Evolutionary conservation across 2,113 vertebrate species (phyloP).

Genomic region (Apus apus): DNA sequence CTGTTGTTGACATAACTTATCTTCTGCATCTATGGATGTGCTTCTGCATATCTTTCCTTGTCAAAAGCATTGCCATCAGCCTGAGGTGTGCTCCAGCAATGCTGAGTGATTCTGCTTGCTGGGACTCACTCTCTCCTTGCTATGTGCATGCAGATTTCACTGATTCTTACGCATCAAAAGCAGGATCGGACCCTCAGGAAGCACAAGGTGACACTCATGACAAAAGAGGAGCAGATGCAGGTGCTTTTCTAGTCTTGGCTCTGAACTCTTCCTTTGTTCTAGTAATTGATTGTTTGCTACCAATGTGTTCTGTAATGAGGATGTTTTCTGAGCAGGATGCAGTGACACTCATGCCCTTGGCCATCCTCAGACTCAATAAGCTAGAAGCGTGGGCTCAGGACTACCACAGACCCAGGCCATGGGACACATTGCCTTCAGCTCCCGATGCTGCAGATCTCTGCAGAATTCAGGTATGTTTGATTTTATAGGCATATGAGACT

Average conservation of each 20-base stretch:
- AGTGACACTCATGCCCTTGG: not conserved
- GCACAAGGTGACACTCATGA: not conserved
- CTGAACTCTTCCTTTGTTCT: not conserved
- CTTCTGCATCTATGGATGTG: not conserved
- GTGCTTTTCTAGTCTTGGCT: not conserved
- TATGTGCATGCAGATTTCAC: rapidly evolving
- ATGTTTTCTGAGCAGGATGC: not conserved
- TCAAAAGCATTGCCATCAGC: not conserved
- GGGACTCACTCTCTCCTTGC: not conserved
- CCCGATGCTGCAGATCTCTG: not conserved
- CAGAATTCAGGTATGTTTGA: not conserved
- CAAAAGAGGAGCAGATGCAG: not conserved
- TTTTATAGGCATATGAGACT: not conserved
- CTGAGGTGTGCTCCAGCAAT: not conserved
- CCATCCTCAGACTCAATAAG: not conserved
- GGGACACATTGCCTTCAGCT: not conserved
- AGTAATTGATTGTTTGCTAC: constrained; percentile 22
- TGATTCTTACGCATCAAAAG: not conserved
- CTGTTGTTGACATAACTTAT: not conserved
- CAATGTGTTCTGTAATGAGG: not conserved
- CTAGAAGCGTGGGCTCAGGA: not conserved
- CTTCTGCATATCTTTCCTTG: not conserved
- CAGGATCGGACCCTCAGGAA: not conserved
- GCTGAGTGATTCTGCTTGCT: not conserved
- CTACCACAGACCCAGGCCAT: rapidly evolving